These are phyloP conservation scores for Rhagoletis zephyria DNA, from an alignment of 1,140 invertebrate species.

Conservation along the genomic window DNA sequence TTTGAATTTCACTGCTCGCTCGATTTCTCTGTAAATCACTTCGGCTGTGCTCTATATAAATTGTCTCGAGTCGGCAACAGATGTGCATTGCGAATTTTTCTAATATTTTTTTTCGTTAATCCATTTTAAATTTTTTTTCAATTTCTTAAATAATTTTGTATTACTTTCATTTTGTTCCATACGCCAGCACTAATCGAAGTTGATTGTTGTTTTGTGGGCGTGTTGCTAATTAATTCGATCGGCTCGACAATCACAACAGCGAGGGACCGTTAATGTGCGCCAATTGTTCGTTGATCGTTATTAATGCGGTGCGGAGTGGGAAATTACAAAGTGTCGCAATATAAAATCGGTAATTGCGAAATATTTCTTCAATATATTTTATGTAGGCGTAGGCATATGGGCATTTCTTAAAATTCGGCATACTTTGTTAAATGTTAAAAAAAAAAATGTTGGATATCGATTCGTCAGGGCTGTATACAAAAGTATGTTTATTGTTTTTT, in stretches of 20 bases:
- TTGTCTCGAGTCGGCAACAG: constrained; percentile 10
- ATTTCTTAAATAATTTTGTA: constrained; percentile 37
- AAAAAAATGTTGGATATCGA: too few relatives aligned
- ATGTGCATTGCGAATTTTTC: constrained; percentile 32
- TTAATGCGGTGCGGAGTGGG: not conserved
- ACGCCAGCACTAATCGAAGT: constrained; percentile 41
- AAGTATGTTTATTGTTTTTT: too few relatives aligned
- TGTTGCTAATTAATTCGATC: constrained; percentile 41
- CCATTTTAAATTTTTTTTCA: constrained; percentile 31
- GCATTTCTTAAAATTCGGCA: not conserved
- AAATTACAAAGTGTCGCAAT: not conserved
- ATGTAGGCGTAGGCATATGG: not conserved
- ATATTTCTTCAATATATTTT: not conserved
- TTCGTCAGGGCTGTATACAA: too few relatives aligned
- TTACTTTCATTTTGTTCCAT: not conserved
- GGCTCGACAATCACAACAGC: not conserved
- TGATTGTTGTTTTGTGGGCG: constrained; percentile 48
- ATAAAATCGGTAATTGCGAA: not conserved
- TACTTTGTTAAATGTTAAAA: not conserved
- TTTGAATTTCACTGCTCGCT: constrained; percentile 44
- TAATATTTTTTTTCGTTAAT: not conserved
- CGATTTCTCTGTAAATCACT: not conserved
- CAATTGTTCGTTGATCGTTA: constrained; percentile 28
- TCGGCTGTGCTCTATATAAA: not conserved
- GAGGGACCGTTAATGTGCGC: not conserved